These are phyloP conservation scores for Lithobates pipiens DNA, from an alignment of 2,797 vertebrate genomes.

Conservation along the genomic window DNA sequence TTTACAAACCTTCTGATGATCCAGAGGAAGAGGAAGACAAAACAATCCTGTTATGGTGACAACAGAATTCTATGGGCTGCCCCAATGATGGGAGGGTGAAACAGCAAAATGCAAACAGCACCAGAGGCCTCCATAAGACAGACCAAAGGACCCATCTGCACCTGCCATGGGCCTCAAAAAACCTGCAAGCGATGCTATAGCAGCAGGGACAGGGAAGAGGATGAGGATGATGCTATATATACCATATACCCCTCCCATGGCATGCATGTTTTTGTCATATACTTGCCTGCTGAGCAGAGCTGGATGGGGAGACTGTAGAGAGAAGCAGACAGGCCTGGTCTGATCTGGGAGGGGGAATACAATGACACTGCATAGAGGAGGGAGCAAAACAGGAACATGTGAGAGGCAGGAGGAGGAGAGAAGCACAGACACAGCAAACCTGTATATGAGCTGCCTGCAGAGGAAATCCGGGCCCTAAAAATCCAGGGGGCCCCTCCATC, in stretches of 20 bases:
- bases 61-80: no score
- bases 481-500: not conserved
- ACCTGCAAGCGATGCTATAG: not conserved
- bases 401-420: conserved; percentile 39
- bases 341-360: conserved; percentile 22
- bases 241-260: not conserved
- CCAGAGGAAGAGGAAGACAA: not conserved
- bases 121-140: not conserved
- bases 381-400: conserved; percentile 40
- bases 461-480: conserved; percentile 23
- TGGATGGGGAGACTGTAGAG: not conserved
- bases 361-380: conserved; percentile 49
- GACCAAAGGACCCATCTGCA: not conserved
- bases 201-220: not conserved
- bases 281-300: conserved; percentile 12
- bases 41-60: not conserved
- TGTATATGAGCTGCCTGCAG: not conserved
- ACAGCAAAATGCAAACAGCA: not conserved
- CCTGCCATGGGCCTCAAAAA: not conserved
- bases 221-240: not conserved
- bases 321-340: not conserved
- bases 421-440: not conserved
- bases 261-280: not conserved
- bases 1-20: not conserved
- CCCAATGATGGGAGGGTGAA: not conserved